Percentiles rank a stretch among this genome's conserved stretches.
phyloP scores from a whole-genome alignment of 2,888 invertebrate species.

The Leptopilina myrica region DNA sequence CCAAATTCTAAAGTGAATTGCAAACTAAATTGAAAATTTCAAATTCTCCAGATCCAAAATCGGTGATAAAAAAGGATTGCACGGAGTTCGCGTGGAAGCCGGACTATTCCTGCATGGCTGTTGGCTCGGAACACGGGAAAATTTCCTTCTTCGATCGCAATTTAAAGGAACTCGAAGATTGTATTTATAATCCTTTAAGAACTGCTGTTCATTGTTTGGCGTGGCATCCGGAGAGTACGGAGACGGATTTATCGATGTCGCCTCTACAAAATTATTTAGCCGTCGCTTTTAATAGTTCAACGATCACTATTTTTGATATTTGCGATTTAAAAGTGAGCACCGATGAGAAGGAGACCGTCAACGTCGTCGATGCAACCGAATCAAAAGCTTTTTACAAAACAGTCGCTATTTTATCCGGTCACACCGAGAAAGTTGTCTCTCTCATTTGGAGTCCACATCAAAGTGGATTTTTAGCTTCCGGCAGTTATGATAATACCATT shows the following conservation, averaged over 20 bases:
- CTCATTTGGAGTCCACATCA: conserved; percentile 84
- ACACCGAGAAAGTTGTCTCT: conserved; percentile 79
- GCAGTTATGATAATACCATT: conserved; percentile 84
- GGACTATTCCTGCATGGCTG: conserved; percentile 79
- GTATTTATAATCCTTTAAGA: conserved; percentile 63
- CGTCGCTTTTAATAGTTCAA: conserved; percentile 78
- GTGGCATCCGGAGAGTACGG: conserved; percentile 86
- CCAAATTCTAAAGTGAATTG: too few relatives aligned
- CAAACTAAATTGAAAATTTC: too few relatives aligned
- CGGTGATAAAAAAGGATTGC: conserved; percentile 68
- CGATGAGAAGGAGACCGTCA: conserved; percentile 39
- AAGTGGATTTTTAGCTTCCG: conserved; percentile 82
- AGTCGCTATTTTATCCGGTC: conserved; percentile 77
- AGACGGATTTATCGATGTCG: conserved; percentile 79
- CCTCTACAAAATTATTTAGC: conserved; percentile 82
- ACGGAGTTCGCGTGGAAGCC: conserved; percentile 82
- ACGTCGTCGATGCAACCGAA: conserved; percentile 16
- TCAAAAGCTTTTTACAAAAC: conserved; percentile 59
- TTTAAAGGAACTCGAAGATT: conserved; percentile 42
- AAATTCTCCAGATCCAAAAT: conserved; percentile 59
- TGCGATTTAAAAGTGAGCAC: conserved; percentile 45
- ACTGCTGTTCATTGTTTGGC: conserved; percentile 80
- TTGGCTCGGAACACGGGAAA: conserved; percentile 82
- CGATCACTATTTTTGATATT: conserved; percentile 79
- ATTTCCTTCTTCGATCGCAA: conserved; percentile 61